Base-by-base conservation (phyloP, 2,797 vertebrate genomes). In the Lates japonicus region DNA sequence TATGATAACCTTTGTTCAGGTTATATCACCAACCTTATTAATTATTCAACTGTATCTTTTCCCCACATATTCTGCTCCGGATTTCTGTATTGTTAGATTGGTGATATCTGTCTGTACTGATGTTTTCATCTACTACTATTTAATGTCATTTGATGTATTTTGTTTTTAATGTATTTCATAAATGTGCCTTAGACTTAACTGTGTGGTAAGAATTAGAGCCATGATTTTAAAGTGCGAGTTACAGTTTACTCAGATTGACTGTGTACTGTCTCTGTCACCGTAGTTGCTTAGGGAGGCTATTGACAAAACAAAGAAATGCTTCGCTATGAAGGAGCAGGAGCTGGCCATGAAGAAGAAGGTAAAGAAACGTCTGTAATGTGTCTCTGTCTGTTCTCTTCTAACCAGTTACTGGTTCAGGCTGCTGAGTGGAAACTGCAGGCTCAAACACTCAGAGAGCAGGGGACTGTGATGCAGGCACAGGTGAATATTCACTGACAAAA, bases 391-490 rank as follows among this genome's bases (percentile, higher is more conserved):
- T 91, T 89, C 85, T 94, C 89, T 90, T 93, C 90, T 94, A 91
- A 95, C 93, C 84, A 99, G 98, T 96, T 99, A 95, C 97, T 99
- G 94, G 96, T 96, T 93, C 97, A 98, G 94, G 98, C 98, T 46
- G 97, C 98, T 91, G 97, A 99, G 88, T 99, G 97, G 98, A 99
- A 99, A 88, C 96, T 99, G 77, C 98, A 99, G 92, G 93, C 96
- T 94, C 96, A 97, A 87, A 95, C 97, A 93, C 94, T 98, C 94
- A 98, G 95, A 95, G 96, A 98, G 83, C 98, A 99, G 88, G 97
- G 96, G 92, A 97, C 97, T 51, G 92, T 98, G 86, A 96, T 98
- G 82, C 97, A 98, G 93, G 95, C 97, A 61, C 98, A 99, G 98
- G 98, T 99, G 95, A 97, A 59, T 95, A 95, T 87, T 67, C 59